Conservation (phyloP, 2,113 vertebrate genomes). For the Dasyornis broadbenti region DNA sequence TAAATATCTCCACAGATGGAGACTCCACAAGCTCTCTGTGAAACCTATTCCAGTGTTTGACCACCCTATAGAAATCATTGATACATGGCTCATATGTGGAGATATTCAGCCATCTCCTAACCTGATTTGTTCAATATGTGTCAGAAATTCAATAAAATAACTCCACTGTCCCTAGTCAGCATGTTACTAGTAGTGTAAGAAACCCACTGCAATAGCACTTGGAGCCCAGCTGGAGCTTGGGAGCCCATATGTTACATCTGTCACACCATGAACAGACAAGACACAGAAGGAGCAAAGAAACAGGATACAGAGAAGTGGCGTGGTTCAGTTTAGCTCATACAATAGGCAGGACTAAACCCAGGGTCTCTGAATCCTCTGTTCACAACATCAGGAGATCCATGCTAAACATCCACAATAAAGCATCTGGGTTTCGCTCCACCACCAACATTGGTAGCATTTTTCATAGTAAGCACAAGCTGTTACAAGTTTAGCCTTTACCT, state of each 20-base stretch:
- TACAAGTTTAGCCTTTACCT: background rate
- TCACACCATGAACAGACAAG: background rate
- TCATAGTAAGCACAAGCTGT: background rate
- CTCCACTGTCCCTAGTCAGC: background rate
- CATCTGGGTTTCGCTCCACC: fast-evolving
- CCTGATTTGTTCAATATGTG: fast-evolving
- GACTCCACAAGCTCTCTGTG: background rate
- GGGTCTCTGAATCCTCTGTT: background rate
- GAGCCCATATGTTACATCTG: background rate
- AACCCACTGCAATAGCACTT: background rate
- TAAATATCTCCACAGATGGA: background rate
- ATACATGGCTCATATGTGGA: background rate
- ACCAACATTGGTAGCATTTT: background rate
- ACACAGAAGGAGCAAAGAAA: background rate
- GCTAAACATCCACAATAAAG: background rate
- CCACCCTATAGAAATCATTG: background rate
- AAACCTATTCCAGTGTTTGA: background rate
- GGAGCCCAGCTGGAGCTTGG: background rate
- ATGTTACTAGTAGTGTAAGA: background rate
- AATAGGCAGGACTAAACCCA: background rate
- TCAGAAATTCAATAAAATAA: background rate
- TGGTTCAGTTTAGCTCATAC: background rate
- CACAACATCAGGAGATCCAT: background rate
- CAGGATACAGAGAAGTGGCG: background rate
- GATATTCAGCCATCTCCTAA: background rate